These are phyloP conservation scores for Perca flavescens DNA, from an alignment of 2,113 vertebrate species.

Conservation along the genomic window DNA sequence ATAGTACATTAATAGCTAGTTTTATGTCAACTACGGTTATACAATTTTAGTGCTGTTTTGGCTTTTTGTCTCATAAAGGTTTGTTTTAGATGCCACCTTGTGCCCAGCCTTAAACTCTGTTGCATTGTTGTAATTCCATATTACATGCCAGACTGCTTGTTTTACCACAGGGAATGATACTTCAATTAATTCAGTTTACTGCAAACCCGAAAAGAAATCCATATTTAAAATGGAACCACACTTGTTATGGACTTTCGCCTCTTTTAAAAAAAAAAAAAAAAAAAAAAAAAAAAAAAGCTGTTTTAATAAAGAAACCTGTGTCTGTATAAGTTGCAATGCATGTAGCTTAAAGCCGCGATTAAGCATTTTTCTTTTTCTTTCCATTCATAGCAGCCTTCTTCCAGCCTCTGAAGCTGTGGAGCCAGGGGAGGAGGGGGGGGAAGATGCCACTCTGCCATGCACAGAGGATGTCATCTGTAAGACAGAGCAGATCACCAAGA, in stretches of 20 bases:
- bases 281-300: too few relatives aligned
- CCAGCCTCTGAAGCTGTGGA: conserved; percentile 83
- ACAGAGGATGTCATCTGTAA: conserved; percentile 98
- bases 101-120: neutral
- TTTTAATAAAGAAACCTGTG: neutral
- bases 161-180: neutral
- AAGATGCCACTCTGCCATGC: conserved; percentile 89
- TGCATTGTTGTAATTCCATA: neutral
- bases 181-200: neutral
- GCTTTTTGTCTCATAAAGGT: neutral
- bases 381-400: conserved; percentile 56
- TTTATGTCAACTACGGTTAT: neutral
- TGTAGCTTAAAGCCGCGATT: too few relatives aligned
- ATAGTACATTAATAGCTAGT: neutral
- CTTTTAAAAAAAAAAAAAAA: too few relatives aligned
- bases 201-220: neutral
- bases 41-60: neutral
- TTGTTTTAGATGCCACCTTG: neutral
- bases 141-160: neutral
- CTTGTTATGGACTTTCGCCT: neutral
- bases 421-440: conserved; percentile 70
- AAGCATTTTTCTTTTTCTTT: neutral
- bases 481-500: conserved; percentile 99
- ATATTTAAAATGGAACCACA: neutral
- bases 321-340: neutral